Percentiles rank a stretch among this genome's conserved stretches.
Evolutionary conservation across 92 coral and sea anemone genomes (phyloP).

Genomic region (Phymanthus crucifer): DNA sequence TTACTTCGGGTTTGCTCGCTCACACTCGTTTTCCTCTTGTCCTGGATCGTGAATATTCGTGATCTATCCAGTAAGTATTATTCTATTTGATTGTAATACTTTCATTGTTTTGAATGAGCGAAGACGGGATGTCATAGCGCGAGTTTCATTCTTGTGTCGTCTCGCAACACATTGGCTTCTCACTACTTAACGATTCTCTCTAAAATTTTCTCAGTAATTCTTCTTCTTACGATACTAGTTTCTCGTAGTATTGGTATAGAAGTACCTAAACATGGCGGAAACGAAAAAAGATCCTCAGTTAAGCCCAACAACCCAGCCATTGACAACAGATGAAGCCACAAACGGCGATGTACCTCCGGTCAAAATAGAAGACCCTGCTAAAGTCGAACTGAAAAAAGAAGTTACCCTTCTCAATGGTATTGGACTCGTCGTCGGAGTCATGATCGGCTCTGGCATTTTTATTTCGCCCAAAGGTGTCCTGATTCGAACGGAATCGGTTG

Average conservation of each 20-base stretch:
- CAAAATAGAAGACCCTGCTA: constrained; percentile 36
- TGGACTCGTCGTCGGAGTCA: constrained; percentile 92
- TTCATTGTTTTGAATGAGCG: neutral
- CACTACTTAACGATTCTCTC: no score
- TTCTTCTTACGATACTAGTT: neutral
- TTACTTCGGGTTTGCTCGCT: neutral
- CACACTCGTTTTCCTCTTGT: neutral
- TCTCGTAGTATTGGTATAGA: neutral
- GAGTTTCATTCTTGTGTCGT: neutral
- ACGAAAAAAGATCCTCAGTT: constrained; percentile 23
- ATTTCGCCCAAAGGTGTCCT: constrained; percentile 97
- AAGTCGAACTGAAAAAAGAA: constrained; percentile 76
- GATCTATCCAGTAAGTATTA: neutral
- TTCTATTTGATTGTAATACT: neutral
- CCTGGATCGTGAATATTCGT: neutral
- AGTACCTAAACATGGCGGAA: constrained; percentile 24
- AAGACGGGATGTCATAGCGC: neutral
- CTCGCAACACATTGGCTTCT: neutral
- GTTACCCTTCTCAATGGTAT: constrained; percentile 83
- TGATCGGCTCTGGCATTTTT: constrained; percentile 98
- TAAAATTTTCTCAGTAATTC: neutral
- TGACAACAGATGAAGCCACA: constrained; percentile 63
- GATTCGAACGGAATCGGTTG: constrained; percentile 70
- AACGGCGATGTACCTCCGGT: constrained; percentile 65
- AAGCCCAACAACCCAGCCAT: constrained; percentile 56